phyloP scores from a whole-genome alignment of 2,113 vertebrate genomes.

The Cavia porcellus region DNA sequence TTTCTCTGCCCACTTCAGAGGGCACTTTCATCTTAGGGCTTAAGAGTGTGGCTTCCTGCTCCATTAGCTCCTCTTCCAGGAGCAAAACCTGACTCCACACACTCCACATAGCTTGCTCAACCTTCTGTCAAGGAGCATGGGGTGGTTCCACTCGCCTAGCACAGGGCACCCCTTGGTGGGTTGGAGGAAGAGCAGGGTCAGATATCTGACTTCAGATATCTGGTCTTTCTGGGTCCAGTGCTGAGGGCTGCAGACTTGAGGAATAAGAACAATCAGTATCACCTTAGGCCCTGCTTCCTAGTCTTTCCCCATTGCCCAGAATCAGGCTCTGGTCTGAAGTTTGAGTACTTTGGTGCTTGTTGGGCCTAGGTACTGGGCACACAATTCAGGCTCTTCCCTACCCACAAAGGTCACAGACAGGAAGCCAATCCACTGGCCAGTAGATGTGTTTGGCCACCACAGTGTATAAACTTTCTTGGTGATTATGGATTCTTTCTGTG shows the following conservation, averaged over 20 bases:
- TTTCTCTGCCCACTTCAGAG: no score
- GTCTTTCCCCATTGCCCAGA: background rate
- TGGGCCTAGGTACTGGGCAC: background rate
- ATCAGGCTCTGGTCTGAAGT: background rate
- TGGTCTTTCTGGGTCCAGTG: background rate
- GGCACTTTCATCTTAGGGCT: background rate
- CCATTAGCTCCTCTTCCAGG: background rate
- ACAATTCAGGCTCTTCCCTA: background rate
- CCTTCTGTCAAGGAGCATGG: accelerated
- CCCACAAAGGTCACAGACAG: background rate
- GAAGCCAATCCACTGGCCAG: background rate
- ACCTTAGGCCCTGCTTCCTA: background rate
- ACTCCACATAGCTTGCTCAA: background rate
- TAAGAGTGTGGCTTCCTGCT: background rate
- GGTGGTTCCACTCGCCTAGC: background rate
- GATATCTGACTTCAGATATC: background rate
- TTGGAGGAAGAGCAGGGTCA: background rate
- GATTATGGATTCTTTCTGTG: background rate
- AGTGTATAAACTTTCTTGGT: background rate
- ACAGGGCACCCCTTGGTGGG: background rate
- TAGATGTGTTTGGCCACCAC: background rate
- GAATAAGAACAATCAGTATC: background rate
- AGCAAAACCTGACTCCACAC: background rate
- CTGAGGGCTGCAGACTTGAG: background rate
- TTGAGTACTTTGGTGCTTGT: background rate